Evolutionary conservation across 1,140 invertebrate species (phyloP).

Genomic region (Neodiprion pinetum): DNA sequence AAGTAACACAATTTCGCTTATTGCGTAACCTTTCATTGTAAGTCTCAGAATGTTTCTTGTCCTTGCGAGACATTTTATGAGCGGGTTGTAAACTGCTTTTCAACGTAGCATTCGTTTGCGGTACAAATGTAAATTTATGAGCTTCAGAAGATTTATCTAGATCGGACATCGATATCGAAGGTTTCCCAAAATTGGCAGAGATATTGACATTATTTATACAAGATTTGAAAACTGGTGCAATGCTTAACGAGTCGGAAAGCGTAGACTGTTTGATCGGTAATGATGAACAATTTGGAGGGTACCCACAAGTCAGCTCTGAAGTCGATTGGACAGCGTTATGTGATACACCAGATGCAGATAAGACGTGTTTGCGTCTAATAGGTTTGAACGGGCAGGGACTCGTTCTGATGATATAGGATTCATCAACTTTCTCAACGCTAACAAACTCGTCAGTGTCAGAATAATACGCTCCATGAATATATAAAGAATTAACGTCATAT

Average conservation of each 20-base stretch:
- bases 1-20: constrained; percentile 22
- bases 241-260: background rate
- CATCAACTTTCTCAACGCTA: constrained; percentile 44
- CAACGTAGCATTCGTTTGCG: background rate
- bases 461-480: background rate
- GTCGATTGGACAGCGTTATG: too few species aligned
- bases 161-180: background rate
- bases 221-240: background rate
- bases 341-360: too few species aligned
- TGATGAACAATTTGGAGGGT: too few species aligned
- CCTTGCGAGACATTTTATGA: constrained; percentile 54
- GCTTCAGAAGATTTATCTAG: background rate
- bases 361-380: constrained; percentile 32
- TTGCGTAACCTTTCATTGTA: constrained; percentile 48
- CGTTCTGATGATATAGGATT: constrained; percentile 49
- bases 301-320: too few species aligned
- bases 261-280: too few species aligned
- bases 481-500: background rate
- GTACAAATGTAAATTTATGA: background rate
- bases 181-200: background rate
- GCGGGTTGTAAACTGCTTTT: constrained; percentile 20
- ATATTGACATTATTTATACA: background rate
- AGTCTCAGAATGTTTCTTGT: constrained; percentile 57
- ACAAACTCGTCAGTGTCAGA: constrained; percentile 52
- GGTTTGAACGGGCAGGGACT: constrained; percentile 53